These are phyloP conservation scores for Apomyelois bistriatella DNA, from an alignment of 2,888 invertebrate species.

Conservation along the genomic window DNA sequence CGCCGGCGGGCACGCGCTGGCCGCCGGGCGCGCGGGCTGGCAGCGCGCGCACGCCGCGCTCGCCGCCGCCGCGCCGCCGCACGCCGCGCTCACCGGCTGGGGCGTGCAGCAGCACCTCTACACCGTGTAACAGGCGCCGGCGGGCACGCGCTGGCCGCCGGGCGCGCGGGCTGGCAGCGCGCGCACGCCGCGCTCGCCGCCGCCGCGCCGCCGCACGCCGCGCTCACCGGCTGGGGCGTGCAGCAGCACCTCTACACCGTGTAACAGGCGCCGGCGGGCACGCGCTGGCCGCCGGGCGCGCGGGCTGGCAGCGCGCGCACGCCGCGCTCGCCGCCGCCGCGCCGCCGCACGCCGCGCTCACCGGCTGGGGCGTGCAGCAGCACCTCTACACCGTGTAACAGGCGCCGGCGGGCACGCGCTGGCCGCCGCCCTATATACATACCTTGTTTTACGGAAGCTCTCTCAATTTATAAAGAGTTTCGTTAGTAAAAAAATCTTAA, in stretches of 20 bases:
- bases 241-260: constrained; percentile 83
- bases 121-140: constrained; percentile 82
- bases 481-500: too few species aligned
- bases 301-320: constrained; percentile 84
- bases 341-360: constrained; percentile 78
- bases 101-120: constrained; percentile 76
- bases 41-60: constrained; percentile 84
- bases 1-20: constrained; percentile 59
- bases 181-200: constrained; percentile 82
- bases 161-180: constrained; percentile 84
- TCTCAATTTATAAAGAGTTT: too few species aligned
- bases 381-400: constrained; percentile 85
- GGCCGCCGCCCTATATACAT: too few species aligned
- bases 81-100: constrained; percentile 74
- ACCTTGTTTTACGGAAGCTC: too few species aligned
- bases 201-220: constrained; percentile 80
- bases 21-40: constrained; percentile 86
- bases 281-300: constrained; percentile 84
- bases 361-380: constrained; percentile 64
- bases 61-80: constrained; percentile 72
- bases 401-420: background rate
- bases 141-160: constrained; percentile 78
- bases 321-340: constrained; percentile 79
- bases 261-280: constrained; percentile 68
- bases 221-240: constrained; percentile 58